These are phyloP conservation scores for Megathymus violae DNA, from an alignment of 1,140 invertebrate genomes.

Conservation along the genomic window DNA sequence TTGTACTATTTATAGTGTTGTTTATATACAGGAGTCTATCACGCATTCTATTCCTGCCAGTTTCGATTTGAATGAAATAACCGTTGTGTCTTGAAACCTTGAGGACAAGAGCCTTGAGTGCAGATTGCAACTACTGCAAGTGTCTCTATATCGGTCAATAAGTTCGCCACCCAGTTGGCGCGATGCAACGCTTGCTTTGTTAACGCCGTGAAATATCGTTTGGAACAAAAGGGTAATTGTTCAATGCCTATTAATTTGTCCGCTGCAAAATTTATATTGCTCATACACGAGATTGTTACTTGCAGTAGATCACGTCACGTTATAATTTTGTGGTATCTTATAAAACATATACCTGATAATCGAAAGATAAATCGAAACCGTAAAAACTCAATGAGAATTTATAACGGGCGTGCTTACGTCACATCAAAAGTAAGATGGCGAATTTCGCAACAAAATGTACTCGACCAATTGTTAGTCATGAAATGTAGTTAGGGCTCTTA, in stretches of 20 bases:
- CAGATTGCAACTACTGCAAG: constrained; percentile 6
- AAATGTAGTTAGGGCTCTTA: too few relatives aligned
- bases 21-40: constrained; percentile 2
- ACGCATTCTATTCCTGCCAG: neutral
- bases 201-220: constrained; percentile 15
- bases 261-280: constrained; percentile 11
- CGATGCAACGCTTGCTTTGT: constrained; percentile 25
- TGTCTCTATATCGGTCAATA: constrained; percentile 24
- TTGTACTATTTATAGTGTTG: too few relatives aligned
- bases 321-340: too few relatives aligned
- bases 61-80: constrained; percentile 20
- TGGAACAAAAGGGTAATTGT: constrained; percentile 24
- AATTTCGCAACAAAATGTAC: too few relatives aligned
- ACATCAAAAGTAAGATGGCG: too few relatives aligned
- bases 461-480: too few relatives aligned
- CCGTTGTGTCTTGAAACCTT: constrained; percentile 12
- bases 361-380: too few relatives aligned
- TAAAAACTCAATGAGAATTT: too few relatives aligned
- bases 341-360: too few relatives aligned
- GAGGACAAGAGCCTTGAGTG: constrained; percentile 7
- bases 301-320: constrained; percentile 7
- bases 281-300: constrained; percentile 4
- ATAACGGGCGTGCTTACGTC: too few relatives aligned
- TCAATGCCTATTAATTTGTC: constrained; percentile 5
- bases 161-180: constrained; percentile 19